Base-by-base conservation (phyloP, 1,140 invertebrate species). In the Scaptomyza hsui region DNA sequence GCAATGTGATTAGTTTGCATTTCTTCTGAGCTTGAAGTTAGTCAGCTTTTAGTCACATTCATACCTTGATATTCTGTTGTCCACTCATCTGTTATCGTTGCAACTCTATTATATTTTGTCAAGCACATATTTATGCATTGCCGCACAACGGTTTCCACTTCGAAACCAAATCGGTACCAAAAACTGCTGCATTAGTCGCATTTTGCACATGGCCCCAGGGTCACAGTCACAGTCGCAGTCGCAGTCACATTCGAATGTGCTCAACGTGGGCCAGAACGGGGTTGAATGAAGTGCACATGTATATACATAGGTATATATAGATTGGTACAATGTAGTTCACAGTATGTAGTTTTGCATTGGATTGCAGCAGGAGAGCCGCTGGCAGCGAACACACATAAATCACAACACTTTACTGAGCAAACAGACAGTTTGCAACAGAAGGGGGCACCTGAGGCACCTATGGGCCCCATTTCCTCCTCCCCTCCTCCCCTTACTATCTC, bases 361-460 rank as follows among this genome's bases (percentile, higher is more conserved):
- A 59, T 72, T 65, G 69, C 53, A 70, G 69, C 53, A 70, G 16
- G 12, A 39, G 21, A 52, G 15, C 42, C 47, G 44, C 42, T 41
- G 42, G 37, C 51, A 47, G 62, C 26, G 6, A 2, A 7, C 26
- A 29, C 63, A 72, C 72, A 80, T 80, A 80, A 80, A 80, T 80
- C 77, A 80, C 56, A 80, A 63, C 78, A 80, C 78, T 80, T 80
- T 62, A 48, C 72, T 77, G 49, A 63, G 39, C 68, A 59, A 71
- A 64, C 72, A 55, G 68, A 72, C 69, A 73, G 67, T 52, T 52
- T 68, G 41, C 29, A 63, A 1, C 24, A 32, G 16, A 4, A 16
- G 15, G 44, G 18, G 9, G 3, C 1, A 3, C n/a, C 16, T 37
- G 49, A 35, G 29, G 29, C 49, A 52, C 37, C 35, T 37, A 24